Evolutionary conservation across 2,797 vertebrate genomes (phyloP).

Genomic region (Poeciliopsis presidionis): DNA sequence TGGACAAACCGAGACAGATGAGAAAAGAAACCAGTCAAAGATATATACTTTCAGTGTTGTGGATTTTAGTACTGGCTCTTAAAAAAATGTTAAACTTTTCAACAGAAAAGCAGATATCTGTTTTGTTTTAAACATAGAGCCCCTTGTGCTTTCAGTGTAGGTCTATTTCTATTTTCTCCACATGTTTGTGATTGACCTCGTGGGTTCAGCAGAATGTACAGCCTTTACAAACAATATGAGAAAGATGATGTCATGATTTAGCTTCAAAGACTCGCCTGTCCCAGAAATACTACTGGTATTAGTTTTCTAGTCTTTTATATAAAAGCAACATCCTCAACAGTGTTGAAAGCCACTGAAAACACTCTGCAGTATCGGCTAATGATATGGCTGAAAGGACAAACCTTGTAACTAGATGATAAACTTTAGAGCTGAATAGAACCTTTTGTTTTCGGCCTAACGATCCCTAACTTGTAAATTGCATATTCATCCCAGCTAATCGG

Average conservation of each 20-base stretch:
- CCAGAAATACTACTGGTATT: neutral
- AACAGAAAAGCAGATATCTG: neutral
- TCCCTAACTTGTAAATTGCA: neutral
- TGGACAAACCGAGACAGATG: neutral
- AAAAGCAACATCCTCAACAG: neutral
- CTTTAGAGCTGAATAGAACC: neutral
- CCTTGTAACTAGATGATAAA: neutral
- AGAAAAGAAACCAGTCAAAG: neutral
- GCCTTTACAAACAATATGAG: neutral
- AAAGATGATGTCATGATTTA: neutral
- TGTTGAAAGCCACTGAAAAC: neutral
- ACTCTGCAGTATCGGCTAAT: neutral
- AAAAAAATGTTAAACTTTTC: neutral
- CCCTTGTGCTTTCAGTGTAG: neutral
- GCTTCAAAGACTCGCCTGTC: neutral
- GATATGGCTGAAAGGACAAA: neutral
- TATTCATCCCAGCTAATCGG: neutral
- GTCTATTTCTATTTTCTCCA: neutral
- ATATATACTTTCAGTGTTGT: neutral
- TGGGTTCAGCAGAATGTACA: neutral
- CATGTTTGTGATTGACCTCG: neutral
- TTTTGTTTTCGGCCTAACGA: neutral
- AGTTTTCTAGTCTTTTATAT: neutral
- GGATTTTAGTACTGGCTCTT: neutral
- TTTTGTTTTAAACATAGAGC: neutral